Base-by-base conservation (phyloP, 2,113 vertebrate genomes). In the Stigmatopora nigra region DNA sequence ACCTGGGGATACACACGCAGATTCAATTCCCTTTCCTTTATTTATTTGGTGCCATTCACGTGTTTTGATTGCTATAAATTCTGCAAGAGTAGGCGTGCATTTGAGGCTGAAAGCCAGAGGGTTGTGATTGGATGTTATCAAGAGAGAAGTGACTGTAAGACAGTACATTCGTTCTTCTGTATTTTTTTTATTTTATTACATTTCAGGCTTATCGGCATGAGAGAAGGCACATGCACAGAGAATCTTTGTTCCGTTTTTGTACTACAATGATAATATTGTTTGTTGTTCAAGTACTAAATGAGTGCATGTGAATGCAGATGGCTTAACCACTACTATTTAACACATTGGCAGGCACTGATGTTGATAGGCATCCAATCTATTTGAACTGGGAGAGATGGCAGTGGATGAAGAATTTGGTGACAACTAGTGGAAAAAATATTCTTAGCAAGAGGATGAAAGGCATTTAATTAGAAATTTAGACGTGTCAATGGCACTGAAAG, bases 1-100 rank as follows among this genome's bases (percentile, higher is more conserved):
- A 75, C 76, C 78, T 80, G 68, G 62, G 78, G 81, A 85, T 67
- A 71, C 80, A 84, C 70, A 73, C 76, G 75, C 61, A 73, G 59
- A 77, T 75, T 77, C 17, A 73, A 60, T 76, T 35, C 68, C 25
- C 62, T 67, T 35, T 62, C 60, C 61, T 62, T 12, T 41, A n/a
- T 71, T 63, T 73, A 59, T 63, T 62, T 61, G 64, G 45, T 72
- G 44, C 16, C 15, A 12, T 56, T 61, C 61, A 14, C 76, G 67
- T 71, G 68, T 64, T 65, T 69, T 67, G 53, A 52, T 16, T 61
- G 48, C 63, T 70, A 59, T 76, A 47, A 59, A 72, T 67, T 52
- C 72, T 75, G 67, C 59, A 41, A 41, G 38, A 41, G 22, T 61
- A 72, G 46, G 57, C 66, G 63, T 78, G 74, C 80, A 75, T 79